Evolutionary conservation across 2,113 vertebrate species (phyloP).

Genomic region (Catharus bicknelli): DNA sequence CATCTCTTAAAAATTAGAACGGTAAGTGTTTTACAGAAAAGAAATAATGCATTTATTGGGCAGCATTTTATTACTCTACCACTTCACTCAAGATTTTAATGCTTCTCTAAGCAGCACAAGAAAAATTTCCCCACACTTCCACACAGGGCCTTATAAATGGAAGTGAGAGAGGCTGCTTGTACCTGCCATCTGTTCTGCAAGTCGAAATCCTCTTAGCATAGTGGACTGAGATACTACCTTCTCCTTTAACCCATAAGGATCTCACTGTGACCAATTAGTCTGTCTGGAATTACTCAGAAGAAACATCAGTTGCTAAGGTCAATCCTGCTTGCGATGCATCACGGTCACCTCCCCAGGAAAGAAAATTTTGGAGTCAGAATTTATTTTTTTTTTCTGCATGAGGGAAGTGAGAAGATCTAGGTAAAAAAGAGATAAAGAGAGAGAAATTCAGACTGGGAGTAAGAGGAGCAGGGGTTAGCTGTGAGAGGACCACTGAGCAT

Average conservation of each 20-base stretch:
- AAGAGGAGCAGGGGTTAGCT: neutral
- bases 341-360: neutral
- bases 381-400: neutral
- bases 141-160: neutral
- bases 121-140: neutral
- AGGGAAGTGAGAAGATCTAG: neutral
- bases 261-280: neutral
- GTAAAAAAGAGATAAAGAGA: neutral
- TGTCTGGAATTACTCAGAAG: neutral
- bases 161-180: neutral
- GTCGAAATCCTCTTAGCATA: slow-evolving; percentile 15
- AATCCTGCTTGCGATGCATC: fast-evolving
- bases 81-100: neutral
- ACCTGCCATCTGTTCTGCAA: slow-evolving; percentile 40
- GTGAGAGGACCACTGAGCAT: neutral
- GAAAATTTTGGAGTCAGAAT: neutral
- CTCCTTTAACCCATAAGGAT: neutral
- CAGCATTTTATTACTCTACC: neutral
- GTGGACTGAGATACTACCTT: neutral
- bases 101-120: neutral
- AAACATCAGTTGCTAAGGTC: neutral
- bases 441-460: neutral
- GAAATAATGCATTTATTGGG: neutral
- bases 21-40: neutral
- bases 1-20: neutral